A percentile compares a stretch with the other conserved stretches of the same genome.
Conservation (phyloP, 2,888 invertebrate species). For the Leptura quadrifasciata region DNA sequence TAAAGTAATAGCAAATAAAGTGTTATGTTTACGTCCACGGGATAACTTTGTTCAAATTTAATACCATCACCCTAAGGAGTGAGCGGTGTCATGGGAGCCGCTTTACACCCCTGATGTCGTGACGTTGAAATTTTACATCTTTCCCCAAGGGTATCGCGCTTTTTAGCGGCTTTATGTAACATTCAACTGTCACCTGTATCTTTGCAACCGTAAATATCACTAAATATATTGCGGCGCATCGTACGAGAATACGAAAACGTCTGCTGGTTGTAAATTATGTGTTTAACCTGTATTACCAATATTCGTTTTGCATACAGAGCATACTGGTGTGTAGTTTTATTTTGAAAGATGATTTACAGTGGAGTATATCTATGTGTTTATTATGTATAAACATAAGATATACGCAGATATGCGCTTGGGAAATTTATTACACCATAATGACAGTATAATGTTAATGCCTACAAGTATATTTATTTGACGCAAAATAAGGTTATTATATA, state of each 20-base stretch:
- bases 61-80: slow-evolving; percentile 25
- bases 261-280: slow-evolving; percentile 61
- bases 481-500: slow-evolving; percentile 2
- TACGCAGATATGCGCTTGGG: slow-evolving; percentile 21
- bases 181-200: slow-evolving; percentile 60
- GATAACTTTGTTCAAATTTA: slow-evolving; percentile 22
- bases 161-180: slow-evolving; percentile 56
- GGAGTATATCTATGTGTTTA: slow-evolving; percentile 36
- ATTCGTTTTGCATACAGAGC: slow-evolving; percentile 55
- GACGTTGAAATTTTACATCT: slow-evolving; percentile 49
- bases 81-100: slow-evolving; percentile 35
- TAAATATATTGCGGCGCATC: slow-evolving; percentile 57
- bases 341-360: slow-evolving; percentile 38
- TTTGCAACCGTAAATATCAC: slow-evolving; percentile 57
- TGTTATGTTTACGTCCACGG: slow-evolving; percentile 11
- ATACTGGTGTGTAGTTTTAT: slow-evolving; percentile 47
- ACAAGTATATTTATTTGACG: slow-evolving; percentile 27
- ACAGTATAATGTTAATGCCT: slow-evolving; percentile 26
- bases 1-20: background rate
- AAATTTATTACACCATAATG: slow-evolving; percentile 29
- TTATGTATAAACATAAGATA: slow-evolving; percentile 41
- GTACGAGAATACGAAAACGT: slow-evolving; percentile 56
- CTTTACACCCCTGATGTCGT: slow-evolving; percentile 32
- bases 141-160: slow-evolving; percentile 40
- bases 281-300: slow-evolving; percentile 59